Conservation (phyloP, 1,140 invertebrate genomes). For the Antheraea pernyi region DNA sequence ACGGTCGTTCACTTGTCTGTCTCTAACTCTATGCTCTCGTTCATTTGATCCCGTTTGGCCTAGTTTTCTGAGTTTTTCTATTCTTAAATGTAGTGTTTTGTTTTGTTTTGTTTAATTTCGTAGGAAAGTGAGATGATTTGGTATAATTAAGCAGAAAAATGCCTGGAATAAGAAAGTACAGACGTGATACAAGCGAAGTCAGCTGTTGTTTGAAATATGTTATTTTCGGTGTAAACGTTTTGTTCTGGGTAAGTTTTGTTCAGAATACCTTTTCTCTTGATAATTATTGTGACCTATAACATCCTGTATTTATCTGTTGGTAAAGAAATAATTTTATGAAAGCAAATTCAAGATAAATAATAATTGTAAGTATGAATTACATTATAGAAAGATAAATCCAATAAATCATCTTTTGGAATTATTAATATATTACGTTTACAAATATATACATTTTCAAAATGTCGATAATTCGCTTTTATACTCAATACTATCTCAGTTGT, state of each 20-base stretch:
- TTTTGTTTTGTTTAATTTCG: conserved; percentile 12
- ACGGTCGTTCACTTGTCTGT: conserved; percentile 28
- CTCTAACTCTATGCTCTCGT: conserved; percentile 8
- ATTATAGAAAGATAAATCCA: too few species aligned
- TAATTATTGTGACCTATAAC: background rate
- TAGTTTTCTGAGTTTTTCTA: conserved; percentile 15
- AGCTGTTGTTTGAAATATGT: conserved; percentile 98
- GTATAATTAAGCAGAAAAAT: conserved; percentile 54
- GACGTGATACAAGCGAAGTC: conserved; percentile 94
- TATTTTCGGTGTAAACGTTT: conserved; percentile 97
- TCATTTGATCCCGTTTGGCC: conserved; percentile 22
- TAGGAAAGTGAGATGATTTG: conserved; percentile 23
- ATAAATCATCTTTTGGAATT: too few species aligned
- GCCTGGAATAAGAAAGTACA: conserved; percentile 84
- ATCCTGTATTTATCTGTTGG: background rate
- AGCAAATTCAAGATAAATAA: background rate
- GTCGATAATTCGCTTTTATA: too few species aligned
- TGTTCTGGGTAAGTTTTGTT: conserved; percentile 93
- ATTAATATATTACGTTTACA: too few species aligned
- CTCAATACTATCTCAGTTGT: too few species aligned
- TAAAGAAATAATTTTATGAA: background rate
- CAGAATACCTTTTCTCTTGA: conserved; percentile 2
- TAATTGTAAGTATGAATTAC: too few species aligned
- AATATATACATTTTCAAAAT: too few species aligned
- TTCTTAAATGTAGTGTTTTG: conserved; percentile 16